Evolutionary conservation across 2,113 vertebrate species (phyloP), one percentile per base, ranked within the genome.

Genomic region (Puntigrus tetrazona): DNA sequence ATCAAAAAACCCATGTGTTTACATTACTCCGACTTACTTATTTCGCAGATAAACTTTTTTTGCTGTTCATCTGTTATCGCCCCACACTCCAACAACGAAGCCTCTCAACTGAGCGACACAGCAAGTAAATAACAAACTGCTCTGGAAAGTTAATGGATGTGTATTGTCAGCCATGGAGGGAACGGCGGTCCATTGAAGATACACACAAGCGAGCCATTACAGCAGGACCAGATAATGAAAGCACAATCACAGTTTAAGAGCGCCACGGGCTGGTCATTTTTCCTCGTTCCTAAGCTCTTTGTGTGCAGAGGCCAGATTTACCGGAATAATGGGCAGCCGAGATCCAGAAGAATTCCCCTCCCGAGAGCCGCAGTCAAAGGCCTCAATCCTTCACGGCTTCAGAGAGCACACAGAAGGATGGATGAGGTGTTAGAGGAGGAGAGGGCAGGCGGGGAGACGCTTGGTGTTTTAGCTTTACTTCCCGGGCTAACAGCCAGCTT

Each of bases 341-440:
- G 78, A 83, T 67, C 65, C 9, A 14, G 41, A 72, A 70, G 43
- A 83, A 82, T 81, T 55, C 29, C 34, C 22, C 72, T 88, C 78
- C 3, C 1, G 13, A 84, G 31, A 36, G 29, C 72, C 20, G 6
- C 74, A 80, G 85, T 85, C 88, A 90, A 90, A 89, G 86, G 88
- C 88, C 59, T 89, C 86, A 36, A 78, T 88, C 87, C 69, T 74
- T 90, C 88, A 91, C 7, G 75, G 79, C 76, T 85, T 78, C 59
- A 34, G 70, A 76, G 29, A 43, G 31, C 38, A 7, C 59, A 41
- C 5, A 34, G 69, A 50, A n/a, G 22, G 55, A 77, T 65, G 59
- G 36, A 84, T 75, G 78, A 25, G 73, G 52, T 43, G 82, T 31
- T 34, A 38, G 4, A 61, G 67, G 47, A 55, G n/a, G 74, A 78